Conservation (phyloP, 2,888 invertebrate genomes). For the Masnerella sp. region DNA sequence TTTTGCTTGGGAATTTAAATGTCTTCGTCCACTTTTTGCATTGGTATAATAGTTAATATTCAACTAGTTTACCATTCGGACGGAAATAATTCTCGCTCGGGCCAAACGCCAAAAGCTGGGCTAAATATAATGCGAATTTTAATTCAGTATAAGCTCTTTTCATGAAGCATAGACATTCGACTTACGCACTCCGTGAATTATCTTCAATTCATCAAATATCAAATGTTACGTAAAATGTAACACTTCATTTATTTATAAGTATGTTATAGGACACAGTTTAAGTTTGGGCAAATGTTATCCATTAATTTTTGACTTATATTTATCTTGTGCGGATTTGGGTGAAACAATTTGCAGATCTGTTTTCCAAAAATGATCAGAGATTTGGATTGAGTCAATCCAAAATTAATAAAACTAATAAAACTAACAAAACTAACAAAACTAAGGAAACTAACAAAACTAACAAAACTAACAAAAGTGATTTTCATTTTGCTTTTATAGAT, state of each 20-base stretch:
- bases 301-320: no score
- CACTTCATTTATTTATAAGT: neutral
- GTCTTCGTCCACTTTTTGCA: slow-evolving; percentile 29
- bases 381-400: no score
- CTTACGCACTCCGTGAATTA: slow-evolving; percentile 34
- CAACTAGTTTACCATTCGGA: slow-evolving; percentile 57
- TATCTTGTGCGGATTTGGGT: no score
- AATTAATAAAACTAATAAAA: no score
- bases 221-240: slow-evolving; percentile 5
- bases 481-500: no score
- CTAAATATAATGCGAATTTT: slow-evolving; percentile 67
- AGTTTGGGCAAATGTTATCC: no score
- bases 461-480: no score
- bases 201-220: slow-evolving; percentile 28
- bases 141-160: slow-evolving; percentile 53
- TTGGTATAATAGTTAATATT: slow-evolving; percentile 48
- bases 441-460: no score
- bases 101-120: slow-evolving; percentile 64
- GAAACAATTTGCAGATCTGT: no score
- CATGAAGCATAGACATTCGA: slow-evolving; percentile 29
- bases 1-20: slow-evolving; percentile 10
- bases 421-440: no score
- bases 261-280: no score
- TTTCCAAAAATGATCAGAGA: no score
- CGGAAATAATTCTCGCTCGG: slow-evolving; percentile 67